Evolutionary conservation across 2,797 vertebrate genomes (phyloP).

Genomic region (Anniella stebbinsi): DNA sequence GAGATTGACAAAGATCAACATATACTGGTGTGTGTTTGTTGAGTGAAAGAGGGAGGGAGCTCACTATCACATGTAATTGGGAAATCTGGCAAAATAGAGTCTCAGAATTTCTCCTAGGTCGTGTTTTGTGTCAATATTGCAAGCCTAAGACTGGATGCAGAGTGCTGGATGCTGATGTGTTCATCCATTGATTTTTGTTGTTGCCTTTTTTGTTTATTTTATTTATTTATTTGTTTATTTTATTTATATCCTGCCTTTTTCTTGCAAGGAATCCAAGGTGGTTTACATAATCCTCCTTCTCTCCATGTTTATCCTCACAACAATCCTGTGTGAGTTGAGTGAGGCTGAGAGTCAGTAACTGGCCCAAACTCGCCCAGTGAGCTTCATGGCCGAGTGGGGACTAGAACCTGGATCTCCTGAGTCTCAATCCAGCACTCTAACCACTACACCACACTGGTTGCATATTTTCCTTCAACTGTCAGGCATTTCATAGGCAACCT

Average conservation of each 20-base stretch:
- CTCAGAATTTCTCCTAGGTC: neutral
- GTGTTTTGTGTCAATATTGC: neutral
- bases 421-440: too few species aligned
- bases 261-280: too few species aligned
- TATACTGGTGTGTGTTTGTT: neutral
- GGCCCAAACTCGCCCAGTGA: too few species aligned
- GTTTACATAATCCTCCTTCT: too few species aligned
- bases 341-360: too few species aligned
- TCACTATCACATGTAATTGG: neutral
- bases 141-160: neutral
- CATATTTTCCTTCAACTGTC: neutral
- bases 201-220: neutral
- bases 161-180: neutral
- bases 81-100: neutral
- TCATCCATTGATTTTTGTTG: neutral
- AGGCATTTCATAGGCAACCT: neutral
- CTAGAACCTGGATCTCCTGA: too few species aligned
- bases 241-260: too few species aligned
- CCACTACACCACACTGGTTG: too few species aligned
- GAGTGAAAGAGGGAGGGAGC: neutral
- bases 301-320: too few species aligned
- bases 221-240: too few species aligned
- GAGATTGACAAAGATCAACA: rapidly evolving
- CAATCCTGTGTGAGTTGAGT: too few species aligned
- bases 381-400: too few species aligned